These are phyloP conservation scores for Thumatha senex DNA, from an alignment of 2,888 invertebrate species.

Conservation along the genomic window DNA sequence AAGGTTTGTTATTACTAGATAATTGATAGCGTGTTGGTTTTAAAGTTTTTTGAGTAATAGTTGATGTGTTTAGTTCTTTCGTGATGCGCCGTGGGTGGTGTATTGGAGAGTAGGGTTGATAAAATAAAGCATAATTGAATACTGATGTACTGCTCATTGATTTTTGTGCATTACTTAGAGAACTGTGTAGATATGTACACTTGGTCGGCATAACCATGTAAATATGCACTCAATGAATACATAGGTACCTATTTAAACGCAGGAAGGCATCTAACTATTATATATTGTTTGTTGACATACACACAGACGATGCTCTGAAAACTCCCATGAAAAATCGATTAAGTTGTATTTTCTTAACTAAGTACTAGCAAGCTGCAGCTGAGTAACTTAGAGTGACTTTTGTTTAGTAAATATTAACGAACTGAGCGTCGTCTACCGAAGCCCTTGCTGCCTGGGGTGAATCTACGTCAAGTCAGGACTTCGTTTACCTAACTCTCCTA, in stretches of 20 bases:
- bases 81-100: slow-evolving; percentile 1
- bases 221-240: not conserved
- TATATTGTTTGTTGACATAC: not conserved
- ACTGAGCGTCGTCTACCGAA: too few species aligned
- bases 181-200: not conserved
- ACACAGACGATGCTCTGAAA: not conserved
- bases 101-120: not conserved
- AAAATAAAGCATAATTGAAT: slow-evolving; percentile 6
- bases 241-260: not conserved
- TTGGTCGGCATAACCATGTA: not conserved
- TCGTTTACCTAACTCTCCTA: too few species aligned
- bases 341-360: too few species aligned
- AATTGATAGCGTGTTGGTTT: slow-evolving; percentile 16
- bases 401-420: too few species aligned
- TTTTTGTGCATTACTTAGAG: not conserved
- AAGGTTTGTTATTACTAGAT: slow-evolving; percentile 14
- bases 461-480: too few species aligned
- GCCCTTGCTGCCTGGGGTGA: too few species aligned
- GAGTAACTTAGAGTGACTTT: not conserved
- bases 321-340: too few species aligned
- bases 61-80: slow-evolving; percentile 3
- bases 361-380: not conserved
- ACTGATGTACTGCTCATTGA: not conserved
- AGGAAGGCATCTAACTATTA: not conserved
- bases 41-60: slow-evolving; percentile 1